These are phyloP conservation scores for Tineola bisselliella DNA, from an alignment of 2,888 invertebrate genomes.

Conservation along the genomic window DNA sequence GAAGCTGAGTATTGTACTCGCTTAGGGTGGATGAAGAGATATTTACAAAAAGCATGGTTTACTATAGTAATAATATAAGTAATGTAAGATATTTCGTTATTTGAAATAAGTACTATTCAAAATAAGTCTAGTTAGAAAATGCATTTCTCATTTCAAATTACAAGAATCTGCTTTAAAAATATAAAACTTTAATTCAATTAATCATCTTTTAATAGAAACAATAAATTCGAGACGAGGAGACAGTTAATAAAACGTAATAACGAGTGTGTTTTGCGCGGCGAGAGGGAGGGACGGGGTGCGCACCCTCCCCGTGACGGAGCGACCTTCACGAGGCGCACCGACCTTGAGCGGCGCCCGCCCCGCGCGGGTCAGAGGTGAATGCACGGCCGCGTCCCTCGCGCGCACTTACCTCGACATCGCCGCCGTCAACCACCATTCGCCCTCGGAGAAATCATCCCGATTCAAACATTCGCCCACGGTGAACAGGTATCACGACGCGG, in stretches of 20 bases:
- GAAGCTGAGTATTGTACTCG: too few species aligned
- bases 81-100: too few species aligned
- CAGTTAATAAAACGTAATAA: not conserved
- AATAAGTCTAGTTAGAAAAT: too few species aligned
- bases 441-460: slow-evolving; percentile 24
- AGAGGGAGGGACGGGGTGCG: not conserved
- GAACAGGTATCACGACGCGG: slow-evolving; percentile 61
- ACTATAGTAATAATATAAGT: too few species aligned
- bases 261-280: not conserved
- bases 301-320: slow-evolving; percentile 39
- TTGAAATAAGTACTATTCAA: too few species aligned
- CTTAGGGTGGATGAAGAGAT: too few species aligned
- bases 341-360: slow-evolving; percentile 59
- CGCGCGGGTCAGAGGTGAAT: slow-evolving; percentile 68
- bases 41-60: too few species aligned
- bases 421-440: slow-evolving; percentile 31
- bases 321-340: slow-evolving; percentile 67
- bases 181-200: too few species aligned
- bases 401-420: slow-evolving; percentile 28
- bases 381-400: slow-evolving; percentile 38
- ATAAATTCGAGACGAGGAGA: not conserved
- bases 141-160: too few species aligned
- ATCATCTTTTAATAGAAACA: too few species aligned
- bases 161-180: too few species aligned
- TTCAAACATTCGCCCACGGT: slow-evolving; percentile 18